A percentile compares a stretch with the other conserved stretches of the same genome.
Evolutionary conservation across 2,888 invertebrate genomes (phyloP).

Genomic region (Gibbula magus): DNA sequence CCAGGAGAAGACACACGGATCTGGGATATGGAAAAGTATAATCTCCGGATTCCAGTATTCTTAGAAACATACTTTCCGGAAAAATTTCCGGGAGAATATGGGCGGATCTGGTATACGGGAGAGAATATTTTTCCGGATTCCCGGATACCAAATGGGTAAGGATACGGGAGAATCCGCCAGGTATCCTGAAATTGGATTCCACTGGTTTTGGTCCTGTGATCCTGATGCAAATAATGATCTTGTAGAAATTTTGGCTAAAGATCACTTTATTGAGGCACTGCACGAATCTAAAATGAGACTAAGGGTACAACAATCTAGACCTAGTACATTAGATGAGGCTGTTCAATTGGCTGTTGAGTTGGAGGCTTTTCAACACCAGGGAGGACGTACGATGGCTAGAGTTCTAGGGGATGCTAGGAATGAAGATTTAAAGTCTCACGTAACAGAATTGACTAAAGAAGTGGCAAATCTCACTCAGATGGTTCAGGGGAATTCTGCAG

Average conservation of each 20-base stretch:
- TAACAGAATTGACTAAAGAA: no score
- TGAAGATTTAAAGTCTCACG: neutral
- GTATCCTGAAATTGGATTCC: no score
- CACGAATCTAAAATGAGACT: neutral
- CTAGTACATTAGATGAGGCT: neutral
- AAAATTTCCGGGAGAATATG: no score
- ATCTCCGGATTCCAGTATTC: no score
- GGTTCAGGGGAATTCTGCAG: no score
- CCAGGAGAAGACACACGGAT: no score
- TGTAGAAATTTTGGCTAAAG: neutral
- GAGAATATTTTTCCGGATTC: no score
- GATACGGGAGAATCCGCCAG: no score
- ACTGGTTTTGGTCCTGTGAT: neutral
- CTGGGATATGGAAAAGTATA: no score
- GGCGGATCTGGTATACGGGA: no score
- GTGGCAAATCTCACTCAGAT: neutral
- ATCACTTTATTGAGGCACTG: neutral
- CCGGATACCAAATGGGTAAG: no score
- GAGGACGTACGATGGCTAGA: neutral
- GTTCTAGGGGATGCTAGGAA: neutral
- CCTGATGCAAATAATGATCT: neutral
- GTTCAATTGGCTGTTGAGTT: constrained; percentile 3
- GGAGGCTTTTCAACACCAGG: neutral
- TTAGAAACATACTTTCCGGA: no score
- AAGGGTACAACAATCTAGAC: neutral